phyloP scores from a whole-genome alignment of 92 coral and sea anemone genomes.

The Ricordea florida region DNA sequence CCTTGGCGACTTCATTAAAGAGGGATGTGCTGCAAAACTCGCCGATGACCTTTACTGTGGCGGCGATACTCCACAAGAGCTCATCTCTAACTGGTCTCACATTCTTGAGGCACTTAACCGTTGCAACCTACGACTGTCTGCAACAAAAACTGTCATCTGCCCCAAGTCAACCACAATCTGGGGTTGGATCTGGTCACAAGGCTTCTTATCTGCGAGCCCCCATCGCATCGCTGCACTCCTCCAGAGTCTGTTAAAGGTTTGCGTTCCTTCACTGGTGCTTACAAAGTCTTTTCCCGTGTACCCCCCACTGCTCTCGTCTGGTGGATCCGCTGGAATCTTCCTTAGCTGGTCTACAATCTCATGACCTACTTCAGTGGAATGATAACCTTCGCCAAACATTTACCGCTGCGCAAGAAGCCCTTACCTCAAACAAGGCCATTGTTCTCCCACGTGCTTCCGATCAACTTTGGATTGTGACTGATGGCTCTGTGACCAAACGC shows the following conservation, averaged over 20 bases:
- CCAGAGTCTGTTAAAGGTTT: conserved; percentile 2
- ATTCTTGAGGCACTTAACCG: conserved; percentile 17
- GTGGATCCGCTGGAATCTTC: conserved; percentile 22
- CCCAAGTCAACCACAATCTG: conserved; percentile 23
- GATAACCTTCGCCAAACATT: conserved; percentile 8
- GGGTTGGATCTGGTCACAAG: conserved; percentile 39
- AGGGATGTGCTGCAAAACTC: conserved; percentile 28
- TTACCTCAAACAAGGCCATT: background rate
- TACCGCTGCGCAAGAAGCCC: conserved; percentile 7
- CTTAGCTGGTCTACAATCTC: too few relatives aligned
- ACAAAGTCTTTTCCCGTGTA: conserved; percentile 31
- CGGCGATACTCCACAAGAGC: conserved; percentile 16
- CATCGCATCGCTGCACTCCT: conserved; percentile 41
- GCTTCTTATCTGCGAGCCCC: conserved; percentile 32
- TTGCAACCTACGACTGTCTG: conserved; percentile 30
- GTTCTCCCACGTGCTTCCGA: too few relatives aligned
- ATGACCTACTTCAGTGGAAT: too few relatives aligned
- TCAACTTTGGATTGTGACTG: background rate
- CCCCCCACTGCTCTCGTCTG: conserved; percentile 21
- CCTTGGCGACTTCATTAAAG: conserved; percentile 25
- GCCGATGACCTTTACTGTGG: conserved; percentile 53
- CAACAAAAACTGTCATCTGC: conserved; percentile 42
- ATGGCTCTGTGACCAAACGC: too few relatives aligned
- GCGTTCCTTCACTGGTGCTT: conserved; percentile 45
- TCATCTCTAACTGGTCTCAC: conserved; percentile 19